Conservation (phyloP, 2,113 vertebrate species). For the Xerus inauris region DNA sequence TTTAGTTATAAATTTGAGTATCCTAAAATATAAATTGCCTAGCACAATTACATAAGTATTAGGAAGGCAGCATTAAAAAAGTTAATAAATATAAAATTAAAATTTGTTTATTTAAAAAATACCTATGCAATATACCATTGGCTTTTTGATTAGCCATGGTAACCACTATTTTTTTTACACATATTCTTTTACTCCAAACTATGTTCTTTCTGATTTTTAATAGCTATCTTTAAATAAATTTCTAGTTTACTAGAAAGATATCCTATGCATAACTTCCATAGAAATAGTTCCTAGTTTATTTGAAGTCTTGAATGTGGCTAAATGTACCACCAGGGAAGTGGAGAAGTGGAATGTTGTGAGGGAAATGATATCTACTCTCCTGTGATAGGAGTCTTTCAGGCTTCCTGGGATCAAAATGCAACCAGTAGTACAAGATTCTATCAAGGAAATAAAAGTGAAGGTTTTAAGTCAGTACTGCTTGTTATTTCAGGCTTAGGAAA, state of each 20-base stretch:
- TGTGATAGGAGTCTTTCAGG: not conserved
- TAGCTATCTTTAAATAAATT: not conserved
- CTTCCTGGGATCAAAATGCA: not conserved
- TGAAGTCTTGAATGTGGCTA: not conserved
- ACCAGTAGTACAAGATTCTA: slow-evolving; percentile 17
- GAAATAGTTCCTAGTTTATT: slow-evolving; percentile 9
- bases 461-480: not conserved
- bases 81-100: not conserved
- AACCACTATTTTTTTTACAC: not conserved
- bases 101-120: not conserved
- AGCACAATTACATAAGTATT: not conserved
- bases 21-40: not conserved
- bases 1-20: not conserved
- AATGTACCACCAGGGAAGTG: not conserved
- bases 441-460: not conserved
- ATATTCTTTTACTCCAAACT: not conserved
- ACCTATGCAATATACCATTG: not conserved
- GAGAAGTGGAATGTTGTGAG: not conserved
- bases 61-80: not conserved
- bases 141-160: not conserved
- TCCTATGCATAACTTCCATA: not conserved
- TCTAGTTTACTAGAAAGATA: not conserved
- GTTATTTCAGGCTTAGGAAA: slow-evolving; percentile 47
- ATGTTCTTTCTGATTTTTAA: not conserved
- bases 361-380: not conserved